Conservation (phyloP, 2,797 vertebrate species). For the Acestrorhynchus altus region DNA sequence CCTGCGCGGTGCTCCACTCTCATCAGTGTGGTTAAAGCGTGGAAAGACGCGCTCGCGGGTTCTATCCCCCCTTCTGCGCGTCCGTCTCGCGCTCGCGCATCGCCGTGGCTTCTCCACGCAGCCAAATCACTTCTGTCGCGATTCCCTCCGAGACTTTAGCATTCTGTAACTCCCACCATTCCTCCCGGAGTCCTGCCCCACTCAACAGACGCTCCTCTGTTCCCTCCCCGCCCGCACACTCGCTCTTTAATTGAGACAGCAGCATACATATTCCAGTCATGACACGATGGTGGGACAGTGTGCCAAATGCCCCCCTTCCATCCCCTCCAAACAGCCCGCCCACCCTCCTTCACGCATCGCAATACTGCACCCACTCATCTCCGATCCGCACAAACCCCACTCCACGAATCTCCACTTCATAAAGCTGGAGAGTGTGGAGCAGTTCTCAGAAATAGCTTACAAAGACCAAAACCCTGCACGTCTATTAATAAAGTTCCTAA, state of each 20-base stretch:
- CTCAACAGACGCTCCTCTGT: constrained; percentile 64
- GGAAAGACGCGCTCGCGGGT: background rate
- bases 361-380: background rate
- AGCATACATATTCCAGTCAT: constrained; percentile 53
- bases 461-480: background rate
- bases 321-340: background rate
- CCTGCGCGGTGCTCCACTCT: constrained; percentile 67
- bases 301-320: constrained; percentile 62
- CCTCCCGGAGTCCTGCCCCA: constrained; percentile 54
- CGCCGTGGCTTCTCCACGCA: background rate
- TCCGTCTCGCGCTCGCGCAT: background rate
- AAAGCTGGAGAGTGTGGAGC: background rate
- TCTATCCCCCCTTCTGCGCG: background rate
- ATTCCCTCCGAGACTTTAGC: constrained; percentile 47
- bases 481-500: too few relatives aligned
- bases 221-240: constrained; percentile 47
- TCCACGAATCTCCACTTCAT: background rate
- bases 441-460: background rate
- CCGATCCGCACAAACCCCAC: constrained; percentile 23
- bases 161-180: constrained; percentile 60
- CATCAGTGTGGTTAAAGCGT: constrained; percentile 63
- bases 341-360: background rate
- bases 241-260: constrained; percentile 46
- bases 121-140: constrained; percentile 40
- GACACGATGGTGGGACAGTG: constrained; percentile 53